These are phyloP conservation scores for Lepus americanus DNA, from an alignment of 2,113 vertebrate species.

Conservation along the genomic window DNA sequence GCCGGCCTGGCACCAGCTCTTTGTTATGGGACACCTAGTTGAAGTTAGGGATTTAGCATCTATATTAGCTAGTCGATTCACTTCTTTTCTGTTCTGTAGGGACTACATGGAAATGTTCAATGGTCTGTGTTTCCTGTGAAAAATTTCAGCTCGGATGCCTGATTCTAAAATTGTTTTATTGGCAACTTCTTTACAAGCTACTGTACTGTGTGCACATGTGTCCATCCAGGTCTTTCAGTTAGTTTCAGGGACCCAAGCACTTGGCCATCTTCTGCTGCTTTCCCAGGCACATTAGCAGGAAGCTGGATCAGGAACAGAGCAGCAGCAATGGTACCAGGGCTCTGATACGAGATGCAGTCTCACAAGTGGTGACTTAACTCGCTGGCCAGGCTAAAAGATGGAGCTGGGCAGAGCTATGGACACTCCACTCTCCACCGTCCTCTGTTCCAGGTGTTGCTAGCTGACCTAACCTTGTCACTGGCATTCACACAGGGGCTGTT, in stretches of 20 bases:
- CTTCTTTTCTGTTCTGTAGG: neutral
- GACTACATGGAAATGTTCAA: fast-evolving
- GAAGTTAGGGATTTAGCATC: too few relatives aligned
- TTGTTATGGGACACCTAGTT: neutral
- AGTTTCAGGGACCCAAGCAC: too few relatives aligned
- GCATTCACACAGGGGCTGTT: neutral
- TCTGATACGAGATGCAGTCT: too few relatives aligned
- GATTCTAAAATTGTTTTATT: neutral
- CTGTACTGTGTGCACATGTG: too few relatives aligned
- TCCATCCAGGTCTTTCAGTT: too few relatives aligned
- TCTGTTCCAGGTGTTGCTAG: too few relatives aligned
- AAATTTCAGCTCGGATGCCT: neutral
- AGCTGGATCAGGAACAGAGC: too few relatives aligned
- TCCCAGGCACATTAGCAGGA: too few relatives aligned
- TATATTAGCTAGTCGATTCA: neutral
- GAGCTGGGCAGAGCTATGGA: neutral
- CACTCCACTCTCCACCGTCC: too few relatives aligned
- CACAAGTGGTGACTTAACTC: neutral
- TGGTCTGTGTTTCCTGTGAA: neutral
- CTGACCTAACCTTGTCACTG: neutral
- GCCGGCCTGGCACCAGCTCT: neutral
- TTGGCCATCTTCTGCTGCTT: too few relatives aligned
- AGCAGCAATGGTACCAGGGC: too few relatives aligned
- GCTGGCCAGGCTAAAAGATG: too few relatives aligned
- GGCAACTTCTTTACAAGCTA: neutral